Percentiles rank a stretch among this genome's conserved stretches.
Conservation (phyloP, 2,113 vertebrate genomes). For the Osmerus mordax region DNA sequence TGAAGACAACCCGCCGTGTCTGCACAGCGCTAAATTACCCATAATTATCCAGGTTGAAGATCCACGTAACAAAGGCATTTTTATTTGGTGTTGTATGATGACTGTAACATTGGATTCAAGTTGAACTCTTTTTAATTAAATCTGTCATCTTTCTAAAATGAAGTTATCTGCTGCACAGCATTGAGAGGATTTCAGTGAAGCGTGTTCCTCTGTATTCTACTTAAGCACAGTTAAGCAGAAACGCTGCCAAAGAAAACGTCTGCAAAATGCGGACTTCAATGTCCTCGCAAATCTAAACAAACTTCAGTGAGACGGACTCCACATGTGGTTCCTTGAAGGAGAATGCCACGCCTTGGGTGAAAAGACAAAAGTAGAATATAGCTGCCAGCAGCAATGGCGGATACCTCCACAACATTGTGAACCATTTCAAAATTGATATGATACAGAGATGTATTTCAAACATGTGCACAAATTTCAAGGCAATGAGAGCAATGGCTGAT, state of each 20-base stretch:
- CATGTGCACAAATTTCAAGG: too few species aligned
- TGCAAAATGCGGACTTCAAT: slow-evolving; percentile 46
- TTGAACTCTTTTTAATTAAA: slow-evolving; percentile 47
- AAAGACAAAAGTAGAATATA: slow-evolving; percentile 50
- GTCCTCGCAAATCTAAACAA: slow-evolving; percentile 63
- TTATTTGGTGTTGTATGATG: slow-evolving; percentile 50
- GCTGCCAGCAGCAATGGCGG: slow-evolving; percentile 9
- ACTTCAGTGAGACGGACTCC: slow-evolving; percentile 59
- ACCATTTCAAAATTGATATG: not conserved
- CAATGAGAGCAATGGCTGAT: too few species aligned
- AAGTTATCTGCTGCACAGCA: slow-evolving; percentile 32
- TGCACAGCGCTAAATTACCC: slow-evolving; percentile 51
- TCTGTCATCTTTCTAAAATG: slow-evolving; percentile 37
- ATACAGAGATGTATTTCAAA: too few species aligned
- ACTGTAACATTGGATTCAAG: slow-evolving; percentile 30
- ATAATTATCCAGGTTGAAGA: slow-evolving; percentile 55
- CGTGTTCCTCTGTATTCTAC: slow-evolving; percentile 20
- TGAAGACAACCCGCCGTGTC: slow-evolving; percentile 39
- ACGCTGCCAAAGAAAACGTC: slow-evolving; percentile 39
- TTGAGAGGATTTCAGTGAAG: slow-evolving; percentile 33
- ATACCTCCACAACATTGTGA: not conserved
- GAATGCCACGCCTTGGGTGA: slow-evolving; percentile 50
- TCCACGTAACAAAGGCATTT: slow-evolving; percentile 42
- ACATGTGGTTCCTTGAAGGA: slow-evolving; percentile 61
- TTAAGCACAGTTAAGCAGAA: slow-evolving; percentile 40